Evolutionary conservation across 1,140 invertebrate genomes (phyloP).

Genomic region (Sinella curviseta): DNA sequence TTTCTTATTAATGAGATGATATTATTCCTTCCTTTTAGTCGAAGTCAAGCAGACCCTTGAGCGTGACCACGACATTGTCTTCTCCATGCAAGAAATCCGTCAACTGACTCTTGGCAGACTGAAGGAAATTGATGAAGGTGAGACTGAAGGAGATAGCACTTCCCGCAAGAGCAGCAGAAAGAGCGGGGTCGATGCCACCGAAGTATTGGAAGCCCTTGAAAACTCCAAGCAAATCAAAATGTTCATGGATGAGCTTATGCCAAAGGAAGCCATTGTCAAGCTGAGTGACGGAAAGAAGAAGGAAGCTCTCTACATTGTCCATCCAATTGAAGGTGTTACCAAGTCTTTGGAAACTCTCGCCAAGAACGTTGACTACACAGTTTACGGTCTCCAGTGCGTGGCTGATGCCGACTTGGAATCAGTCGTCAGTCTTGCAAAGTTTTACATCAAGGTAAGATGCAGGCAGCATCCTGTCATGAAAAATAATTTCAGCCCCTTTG

Average conservation of each 20-base stretch:
- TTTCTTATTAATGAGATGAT: neutral
- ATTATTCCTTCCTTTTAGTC: too few species aligned
- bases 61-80: conserved; percentile 64
- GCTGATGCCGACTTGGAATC: conserved; percentile 69
- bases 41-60: conserved; percentile 84
- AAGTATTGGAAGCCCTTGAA: neutral
- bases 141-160: conserved; percentile 53
- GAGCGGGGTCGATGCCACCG: neutral
- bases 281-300: conserved; percentile 55
- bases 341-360: conserved; percentile 69
- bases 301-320: conserved; percentile 72
- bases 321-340: conserved; percentile 89
- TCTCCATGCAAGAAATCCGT: conserved; percentile 81
- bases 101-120: conserved; percentile 74
- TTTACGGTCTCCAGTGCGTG: conserved; percentile 88
- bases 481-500: too few species aligned
- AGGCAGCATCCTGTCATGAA: neutral
- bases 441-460: conserved; percentile 68
- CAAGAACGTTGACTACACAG: conserved; percentile 68
- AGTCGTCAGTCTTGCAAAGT: conserved; percentile 72
- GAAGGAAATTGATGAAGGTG: conserved; percentile 63
- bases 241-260: conserved; percentile 56
- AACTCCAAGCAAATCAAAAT: conserved; percentile 52
- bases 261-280: conserved; percentile 57
- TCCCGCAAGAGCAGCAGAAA: conserved; percentile 28